These are phyloP conservation scores for Himalopsyche japonica DNA, from an alignment of 2,888 invertebrate genomes.

Conservation along the genomic window DNA sequence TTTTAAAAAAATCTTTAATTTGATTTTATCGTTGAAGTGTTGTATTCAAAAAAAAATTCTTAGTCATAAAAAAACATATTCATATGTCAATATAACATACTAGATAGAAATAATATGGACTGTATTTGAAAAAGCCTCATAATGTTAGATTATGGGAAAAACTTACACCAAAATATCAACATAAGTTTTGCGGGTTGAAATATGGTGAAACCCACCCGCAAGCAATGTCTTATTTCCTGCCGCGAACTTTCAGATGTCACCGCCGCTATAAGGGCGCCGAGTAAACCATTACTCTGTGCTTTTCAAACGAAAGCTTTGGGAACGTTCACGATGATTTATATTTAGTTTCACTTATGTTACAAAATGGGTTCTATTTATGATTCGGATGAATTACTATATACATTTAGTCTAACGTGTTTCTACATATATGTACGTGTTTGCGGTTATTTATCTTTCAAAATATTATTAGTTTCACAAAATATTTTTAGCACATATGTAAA, in stretches of 20 bases:
- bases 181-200: neutral
- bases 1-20: no score
- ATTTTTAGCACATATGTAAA: no score
- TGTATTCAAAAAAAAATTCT: no score
- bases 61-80: no score
- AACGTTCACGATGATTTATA: neutral
- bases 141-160: neutral
- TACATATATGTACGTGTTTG: no score
- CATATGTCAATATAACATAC: neutral
- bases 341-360: neutral
- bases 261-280: neutral
- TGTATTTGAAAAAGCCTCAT: no score
- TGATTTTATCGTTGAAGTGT: no score
- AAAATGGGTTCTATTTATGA: neutral
- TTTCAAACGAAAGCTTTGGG: neutral
- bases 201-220: neutral
- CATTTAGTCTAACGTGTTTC: neutral
- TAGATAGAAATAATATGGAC: neutral
- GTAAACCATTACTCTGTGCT: neutral
- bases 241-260: slow-evolving; percentile 1
- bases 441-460: no score
- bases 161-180: neutral
- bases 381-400: neutral
- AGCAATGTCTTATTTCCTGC: slow-evolving; percentile 9
- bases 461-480: no score